Percentiles rank a stretch among this genome's conserved stretches.
Conservation (phyloP, 1,140 invertebrate species). For the Phortica variegata region DNA sequence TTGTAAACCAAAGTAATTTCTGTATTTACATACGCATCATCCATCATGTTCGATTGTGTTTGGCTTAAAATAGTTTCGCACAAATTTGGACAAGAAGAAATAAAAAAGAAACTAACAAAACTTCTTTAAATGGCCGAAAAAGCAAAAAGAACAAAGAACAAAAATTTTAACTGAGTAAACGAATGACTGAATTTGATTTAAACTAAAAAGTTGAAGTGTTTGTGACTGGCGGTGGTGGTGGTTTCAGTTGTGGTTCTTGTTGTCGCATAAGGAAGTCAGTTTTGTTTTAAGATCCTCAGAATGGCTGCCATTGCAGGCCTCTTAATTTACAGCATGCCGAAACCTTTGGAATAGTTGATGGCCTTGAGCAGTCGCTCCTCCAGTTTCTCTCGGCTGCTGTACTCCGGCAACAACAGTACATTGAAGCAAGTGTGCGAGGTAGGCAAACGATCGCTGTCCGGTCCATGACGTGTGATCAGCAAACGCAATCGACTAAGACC, state of each 20-base stretch:
- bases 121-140: too few relatives aligned
- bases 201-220: neutral
- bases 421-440: slow-evolving; percentile 96
- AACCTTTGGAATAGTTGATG: slow-evolving; percentile 85
- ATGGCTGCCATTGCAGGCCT: neutral
- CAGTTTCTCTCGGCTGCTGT: slow-evolving; percentile 79
- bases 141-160: slow-evolving; percentile 40
- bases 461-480: slow-evolving; percentile 75
- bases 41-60: too few relatives aligned
- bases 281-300: neutral
- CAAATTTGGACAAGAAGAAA: too few relatives aligned
- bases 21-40: too few relatives aligned
- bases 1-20: too few relatives aligned
- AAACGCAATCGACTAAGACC: slow-evolving; percentile 88
- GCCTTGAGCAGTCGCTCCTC: slow-evolving; percentile 86
- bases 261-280: slow-evolving; percentile 16
- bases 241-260: slow-evolving; percentile 42
- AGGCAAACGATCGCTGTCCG: slow-evolving; percentile 76
- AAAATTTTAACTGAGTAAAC: slow-evolving; percentile 27
- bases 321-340: slow-evolving; percentile 73
- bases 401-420: slow-evolving; percentile 88
- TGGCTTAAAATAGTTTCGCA: too few relatives aligned
- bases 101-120: too few relatives aligned
- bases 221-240: slow-evolving; percentile 27
- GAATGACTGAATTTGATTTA: slow-evolving; percentile 12